Percentiles rank a stretch among this genome's conserved stretches.
These are phyloP conservation scores for Elaphurus davidianus DNA, from an alignment of 2,113 vertebrate species.

Conservation along the genomic window DNA sequence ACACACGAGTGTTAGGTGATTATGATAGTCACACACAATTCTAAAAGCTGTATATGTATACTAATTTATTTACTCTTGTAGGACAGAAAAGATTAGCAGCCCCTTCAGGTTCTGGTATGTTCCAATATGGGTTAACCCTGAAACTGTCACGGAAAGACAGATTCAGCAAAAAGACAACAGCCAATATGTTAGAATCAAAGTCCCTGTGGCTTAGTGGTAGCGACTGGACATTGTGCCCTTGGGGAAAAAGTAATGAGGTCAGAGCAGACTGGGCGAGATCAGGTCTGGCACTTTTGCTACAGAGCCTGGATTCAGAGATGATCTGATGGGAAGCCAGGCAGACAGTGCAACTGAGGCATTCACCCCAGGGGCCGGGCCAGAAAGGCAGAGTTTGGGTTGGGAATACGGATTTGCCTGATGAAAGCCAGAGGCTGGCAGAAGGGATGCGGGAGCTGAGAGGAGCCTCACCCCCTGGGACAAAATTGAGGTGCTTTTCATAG, in stretches of 20 bases:
- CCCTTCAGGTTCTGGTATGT: not conserved
- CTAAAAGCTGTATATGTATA: not conserved
- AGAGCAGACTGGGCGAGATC: not conserved
- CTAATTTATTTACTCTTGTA: not conserved
- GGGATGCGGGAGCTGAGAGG: not conserved
- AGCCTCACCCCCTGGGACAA: not conserved
- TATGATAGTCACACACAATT: not conserved
- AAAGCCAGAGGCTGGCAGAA: not conserved
- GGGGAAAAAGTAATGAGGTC: slow-evolving; percentile 15
- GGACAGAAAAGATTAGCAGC: not conserved
- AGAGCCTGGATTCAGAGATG: not conserved
- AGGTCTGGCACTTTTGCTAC: not conserved
- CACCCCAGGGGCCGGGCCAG: not conserved
- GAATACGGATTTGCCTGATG: not conserved
- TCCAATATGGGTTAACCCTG: slow-evolving; percentile 27
- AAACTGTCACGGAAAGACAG: slow-evolving; percentile 14
- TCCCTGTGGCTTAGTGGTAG: slow-evolving; percentile 9
- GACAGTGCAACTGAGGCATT: not conserved
- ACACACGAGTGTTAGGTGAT: not conserved
- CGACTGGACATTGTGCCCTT: not conserved
- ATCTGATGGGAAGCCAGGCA: slow-evolving; percentile 29
- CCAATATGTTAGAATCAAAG: not conserved
- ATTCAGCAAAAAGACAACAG: slow-evolving; percentile 5
- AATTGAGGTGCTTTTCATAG: not conserved
- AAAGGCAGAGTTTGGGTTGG: not conserved